Conservation (phyloP, 2,797 vertebrate species). For the Okamejei kenojei region DNA sequence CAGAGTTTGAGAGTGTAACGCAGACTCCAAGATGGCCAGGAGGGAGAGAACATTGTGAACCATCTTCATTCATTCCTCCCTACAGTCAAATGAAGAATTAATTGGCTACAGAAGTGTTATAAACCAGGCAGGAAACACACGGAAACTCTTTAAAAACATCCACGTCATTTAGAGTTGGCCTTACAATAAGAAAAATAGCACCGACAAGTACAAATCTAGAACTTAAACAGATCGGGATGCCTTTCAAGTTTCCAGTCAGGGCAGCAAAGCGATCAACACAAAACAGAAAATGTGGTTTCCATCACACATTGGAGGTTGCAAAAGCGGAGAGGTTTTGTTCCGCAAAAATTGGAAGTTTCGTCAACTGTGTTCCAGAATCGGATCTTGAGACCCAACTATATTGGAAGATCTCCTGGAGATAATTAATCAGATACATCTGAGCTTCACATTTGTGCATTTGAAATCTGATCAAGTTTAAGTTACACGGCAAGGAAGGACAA, state of each 20-base stretch:
- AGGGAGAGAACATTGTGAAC: not conserved
- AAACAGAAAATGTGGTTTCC: not conserved
- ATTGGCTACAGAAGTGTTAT: not conserved
- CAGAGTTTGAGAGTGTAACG: not conserved
- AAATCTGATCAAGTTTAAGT: constrained; percentile 9
- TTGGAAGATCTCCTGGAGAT: no score
- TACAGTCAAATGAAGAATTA: not conserved
- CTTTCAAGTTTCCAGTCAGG: not conserved
- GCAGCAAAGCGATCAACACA: not conserved
- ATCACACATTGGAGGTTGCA: constrained; percentile 9
- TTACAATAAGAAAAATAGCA: not conserved
- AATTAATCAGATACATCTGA: not conserved
- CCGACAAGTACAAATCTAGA: not conserved
- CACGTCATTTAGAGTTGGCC: not conserved
- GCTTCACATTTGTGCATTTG: not conserved
- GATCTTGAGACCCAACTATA: not conserved
- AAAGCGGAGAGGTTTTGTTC: not conserved
- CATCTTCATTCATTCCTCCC: not conserved
- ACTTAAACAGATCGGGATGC: not conserved
- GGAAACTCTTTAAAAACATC: not conserved
- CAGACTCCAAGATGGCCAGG: not conserved
- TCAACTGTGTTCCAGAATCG: not conserved
- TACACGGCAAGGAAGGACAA: not conserved
- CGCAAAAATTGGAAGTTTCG: not conserved
- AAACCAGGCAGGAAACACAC: not conserved